These are phyloP conservation scores for Chelonia mydas DNA, from an alignment of 2,797 vertebrate species.

Conservation along the genomic window DNA sequence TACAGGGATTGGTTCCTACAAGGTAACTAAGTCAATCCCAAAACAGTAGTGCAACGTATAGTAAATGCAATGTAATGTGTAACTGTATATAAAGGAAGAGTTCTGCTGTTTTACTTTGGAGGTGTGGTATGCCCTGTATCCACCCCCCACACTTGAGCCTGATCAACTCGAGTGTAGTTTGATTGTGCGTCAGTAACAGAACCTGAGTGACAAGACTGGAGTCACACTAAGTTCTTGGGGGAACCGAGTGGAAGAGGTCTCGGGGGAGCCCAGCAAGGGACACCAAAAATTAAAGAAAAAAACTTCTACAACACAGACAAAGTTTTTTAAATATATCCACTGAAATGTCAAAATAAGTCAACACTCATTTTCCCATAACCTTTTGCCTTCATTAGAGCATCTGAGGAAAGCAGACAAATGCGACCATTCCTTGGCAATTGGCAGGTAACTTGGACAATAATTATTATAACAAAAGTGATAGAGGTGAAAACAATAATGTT, in stretches of 20 bases:
- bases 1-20: background rate
- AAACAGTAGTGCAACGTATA: background rate
- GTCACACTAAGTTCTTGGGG: background rate
- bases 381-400: background rate
- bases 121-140: background rate
- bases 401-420: background rate
- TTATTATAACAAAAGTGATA: background rate
- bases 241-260: background rate
- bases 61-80: background rate
- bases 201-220: background rate
- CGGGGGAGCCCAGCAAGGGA: background rate
- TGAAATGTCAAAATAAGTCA: background rate
- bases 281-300: background rate
- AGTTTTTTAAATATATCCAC: background rate
- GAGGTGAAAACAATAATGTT: background rate
- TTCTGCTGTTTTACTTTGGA: background rate
- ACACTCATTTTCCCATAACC: background rate
- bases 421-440: fast-evolving
- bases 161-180: background rate
- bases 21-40: background rate
- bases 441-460: background rate
- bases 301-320: background rate
- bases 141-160: background rate
- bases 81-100: background rate
- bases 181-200: background rate